Percentiles rank a stretch among this genome's conserved stretches.
These are phyloP conservation scores for Tenthredo distinguenda DNA, from an alignment of 2,888 invertebrate genomes.

Conservation along the genomic window DNA sequence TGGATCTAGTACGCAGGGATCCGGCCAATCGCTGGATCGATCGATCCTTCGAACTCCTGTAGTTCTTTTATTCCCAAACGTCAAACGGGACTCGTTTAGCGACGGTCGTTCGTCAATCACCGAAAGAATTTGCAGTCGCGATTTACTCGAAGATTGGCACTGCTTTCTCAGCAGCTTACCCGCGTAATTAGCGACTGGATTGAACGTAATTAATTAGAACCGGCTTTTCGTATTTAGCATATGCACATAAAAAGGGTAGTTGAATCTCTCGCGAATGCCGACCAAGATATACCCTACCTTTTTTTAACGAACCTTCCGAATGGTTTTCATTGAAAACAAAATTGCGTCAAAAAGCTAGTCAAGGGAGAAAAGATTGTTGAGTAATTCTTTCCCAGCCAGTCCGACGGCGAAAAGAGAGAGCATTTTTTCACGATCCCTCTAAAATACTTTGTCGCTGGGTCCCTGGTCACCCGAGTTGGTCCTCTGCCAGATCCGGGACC, in stretches of 20 bases:
- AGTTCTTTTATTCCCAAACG: slow-evolving; percentile 50
- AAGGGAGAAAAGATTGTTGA: slow-evolving; percentile 48
- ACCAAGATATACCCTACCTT: not conserved
- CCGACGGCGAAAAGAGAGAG: slow-evolving; percentile 51
- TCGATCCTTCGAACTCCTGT: slow-evolving; percentile 45
- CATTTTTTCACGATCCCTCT: slow-evolving; percentile 70
- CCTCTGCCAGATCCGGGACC: slow-evolving; percentile 61
- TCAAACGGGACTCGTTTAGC: slow-evolving; percentile 51
- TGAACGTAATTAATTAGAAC: slow-evolving; percentile 57
- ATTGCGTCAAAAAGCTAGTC: not conserved
- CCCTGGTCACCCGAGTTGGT: slow-evolving; percentile 62
- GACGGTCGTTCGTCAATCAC: slow-evolving; percentile 62
- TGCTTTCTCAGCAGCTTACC: slow-evolving; percentile 17
- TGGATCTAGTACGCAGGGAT: not conserved
- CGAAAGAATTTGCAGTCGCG: slow-evolving; percentile 18
- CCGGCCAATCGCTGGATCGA: slow-evolving; percentile 28
- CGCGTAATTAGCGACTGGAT: slow-evolving; percentile 55
- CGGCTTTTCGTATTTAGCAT: not conserved
- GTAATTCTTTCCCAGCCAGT: slow-evolving; percentile 29
- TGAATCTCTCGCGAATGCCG: not conserved
- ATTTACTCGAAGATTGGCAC: slow-evolving; percentile 40
- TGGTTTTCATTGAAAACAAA: not conserved
- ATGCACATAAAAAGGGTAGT: slow-evolving; percentile 5
- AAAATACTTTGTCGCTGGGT: slow-evolving; percentile 68
- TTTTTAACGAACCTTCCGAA: not conserved